These are phyloP conservation scores for Dolichallabes microphthalmus DNA, from an alignment of 2,113 vertebrate genomes.

Conservation along the genomic window DNA sequence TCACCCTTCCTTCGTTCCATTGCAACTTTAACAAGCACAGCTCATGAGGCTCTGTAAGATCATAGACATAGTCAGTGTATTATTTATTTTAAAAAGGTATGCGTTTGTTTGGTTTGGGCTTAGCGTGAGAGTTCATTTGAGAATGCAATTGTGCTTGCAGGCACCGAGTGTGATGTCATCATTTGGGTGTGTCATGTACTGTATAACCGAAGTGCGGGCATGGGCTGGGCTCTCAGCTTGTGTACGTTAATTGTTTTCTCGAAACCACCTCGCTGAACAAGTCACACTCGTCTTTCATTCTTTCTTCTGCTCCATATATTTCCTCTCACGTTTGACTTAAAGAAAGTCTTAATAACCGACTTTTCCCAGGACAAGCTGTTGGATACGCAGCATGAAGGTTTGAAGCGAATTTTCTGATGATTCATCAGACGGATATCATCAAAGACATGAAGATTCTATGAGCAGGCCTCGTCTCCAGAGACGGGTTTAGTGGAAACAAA, in stretches of 20 bases:
- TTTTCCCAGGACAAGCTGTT: background rate
- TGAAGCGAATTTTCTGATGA: background rate
- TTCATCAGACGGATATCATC: background rate
- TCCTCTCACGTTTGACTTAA: background rate
- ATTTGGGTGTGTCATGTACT: conserved; percentile 21
- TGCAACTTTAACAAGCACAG: background rate
- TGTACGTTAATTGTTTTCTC: conserved; percentile 13
- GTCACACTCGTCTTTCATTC: background rate
- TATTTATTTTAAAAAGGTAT: background rate
- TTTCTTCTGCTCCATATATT: too few relatives aligned
- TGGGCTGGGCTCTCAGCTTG: background rate
- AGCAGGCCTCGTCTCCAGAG: too few relatives aligned
- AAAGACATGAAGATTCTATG: background rate
- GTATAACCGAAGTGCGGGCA: background rate
- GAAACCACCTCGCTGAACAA: background rate
- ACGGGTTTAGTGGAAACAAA: background rate
- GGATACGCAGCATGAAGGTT: too few relatives aligned
- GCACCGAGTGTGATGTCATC: conserved; percentile 24
- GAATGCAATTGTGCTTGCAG: background rate
- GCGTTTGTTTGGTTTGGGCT: background rate
- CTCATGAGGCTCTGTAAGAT: background rate
- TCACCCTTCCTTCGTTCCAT: background rate
- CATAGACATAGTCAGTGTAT: background rate
- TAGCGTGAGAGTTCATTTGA: background rate
- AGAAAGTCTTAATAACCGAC: background rate